phyloP scores from a whole-genome alignment of 2,888 invertebrate species.

The Iselma pallidipennis region DNA sequence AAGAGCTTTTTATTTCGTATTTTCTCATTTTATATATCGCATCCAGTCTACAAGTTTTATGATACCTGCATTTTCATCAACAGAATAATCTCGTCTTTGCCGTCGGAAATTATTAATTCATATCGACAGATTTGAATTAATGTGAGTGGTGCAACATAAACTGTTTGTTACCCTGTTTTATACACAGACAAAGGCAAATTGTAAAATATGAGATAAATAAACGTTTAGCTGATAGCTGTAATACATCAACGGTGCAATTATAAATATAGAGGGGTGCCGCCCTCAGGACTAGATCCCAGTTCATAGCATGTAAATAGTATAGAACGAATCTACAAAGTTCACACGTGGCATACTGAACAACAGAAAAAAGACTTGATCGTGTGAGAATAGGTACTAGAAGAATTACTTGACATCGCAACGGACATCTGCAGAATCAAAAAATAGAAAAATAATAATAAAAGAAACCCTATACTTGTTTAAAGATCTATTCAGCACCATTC shows the following conservation, averaged over 20 bases:
- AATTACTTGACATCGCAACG: constrained; percentile 17
- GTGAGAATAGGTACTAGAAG: constrained; percentile 23
- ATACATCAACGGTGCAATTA: constrained; percentile 31
- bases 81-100: constrained; percentile 9
- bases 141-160: too few species aligned
- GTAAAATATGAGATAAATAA: constrained; percentile 30
- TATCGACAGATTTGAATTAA: too few species aligned
- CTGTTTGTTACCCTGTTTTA: constrained; percentile 7
- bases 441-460: constrained; percentile 7
- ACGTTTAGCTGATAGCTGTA: constrained; percentile 31
- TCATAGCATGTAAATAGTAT: constrained; percentile 26
- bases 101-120: constrained; percentile 2
- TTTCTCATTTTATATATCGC: not conserved
- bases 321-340: constrained; percentile 16
- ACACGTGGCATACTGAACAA: constrained; percentile 22
- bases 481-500: constrained; percentile 7
- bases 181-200: constrained; percentile 23
- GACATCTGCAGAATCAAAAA: constrained; percentile 20
- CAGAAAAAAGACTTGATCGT: constrained; percentile 9
- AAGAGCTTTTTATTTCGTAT: not conserved
- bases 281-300: constrained; percentile 21
- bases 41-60: not conserved
- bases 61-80: not conserved
- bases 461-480: constrained; percentile 22
- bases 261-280: constrained; percentile 33